Evolutionary conservation across 2,113 vertebrate genomes (phyloP), one percentile per base, ranked within the genome.

Genomic region (Myiozetetes cayanensis): DNA sequence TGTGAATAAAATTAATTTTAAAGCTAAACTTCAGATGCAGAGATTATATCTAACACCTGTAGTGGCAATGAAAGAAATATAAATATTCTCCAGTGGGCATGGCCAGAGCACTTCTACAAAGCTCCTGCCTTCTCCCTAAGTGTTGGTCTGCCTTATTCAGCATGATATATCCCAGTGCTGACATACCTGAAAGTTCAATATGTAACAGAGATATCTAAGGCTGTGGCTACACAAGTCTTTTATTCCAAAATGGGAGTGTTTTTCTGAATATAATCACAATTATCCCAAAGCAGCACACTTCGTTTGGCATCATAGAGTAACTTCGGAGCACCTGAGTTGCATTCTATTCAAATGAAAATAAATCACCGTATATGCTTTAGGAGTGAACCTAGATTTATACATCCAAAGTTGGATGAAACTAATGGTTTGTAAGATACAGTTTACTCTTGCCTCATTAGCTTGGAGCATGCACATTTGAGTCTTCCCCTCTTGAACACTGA

Each of bases 141-240:
- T 9, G 17, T 12, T 43, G 28, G 8, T 35, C 28, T 67, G 28
- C 24, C 47, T 85, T 53, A 28, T 25, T 41, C 52, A 67, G 25
- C 1, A 0, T 14, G n/a, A 68, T 1, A 15, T 35, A n/a, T n/a
- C 49, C 35, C 44, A 58, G 3, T 31, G 33, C 3, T 44, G 50
- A 39, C 6, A 12, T 10, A 35, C 21, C 37, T 39, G 37, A 37
- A 75, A 75, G 10, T n/a, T 63, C 61, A 43, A 10, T 31, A 22
- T 12, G 17, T 16, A 12, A 53, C 24, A 41, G 8, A 59, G 6
- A 7, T 44, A 12, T 13, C 8, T 47, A 41, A 78, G 50, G 10
- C 46, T 41, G 28, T 62, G 50, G 50, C 13, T 47, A 56, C 9
- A 4, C 20, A 49, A 44, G 37, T 27, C n/a, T 82, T 66, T 44